phyloP scores from a whole-genome alignment of 2,797 vertebrate species.

The Capromys pilorides region DNA sequence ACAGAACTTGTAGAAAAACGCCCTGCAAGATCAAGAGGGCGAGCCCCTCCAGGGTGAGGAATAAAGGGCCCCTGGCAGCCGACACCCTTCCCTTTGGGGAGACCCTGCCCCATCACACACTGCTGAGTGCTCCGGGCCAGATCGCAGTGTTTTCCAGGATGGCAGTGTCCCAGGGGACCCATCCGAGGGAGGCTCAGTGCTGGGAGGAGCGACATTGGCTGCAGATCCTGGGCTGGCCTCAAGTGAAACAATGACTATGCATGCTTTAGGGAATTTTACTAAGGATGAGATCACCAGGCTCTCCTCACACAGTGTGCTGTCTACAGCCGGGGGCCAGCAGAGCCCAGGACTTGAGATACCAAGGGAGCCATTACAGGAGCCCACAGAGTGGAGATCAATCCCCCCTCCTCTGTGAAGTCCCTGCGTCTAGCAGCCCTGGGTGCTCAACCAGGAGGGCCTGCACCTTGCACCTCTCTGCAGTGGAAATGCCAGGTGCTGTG shows the following conservation, averaged over 20 bases:
- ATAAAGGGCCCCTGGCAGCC: constrained; percentile 56
- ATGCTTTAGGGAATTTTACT: constrained; percentile 79
- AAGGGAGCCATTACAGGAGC: neutral
- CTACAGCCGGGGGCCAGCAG: constrained; percentile 52
- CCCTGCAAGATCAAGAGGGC: constrained; percentile 61
- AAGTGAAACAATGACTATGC: constrained; percentile 78
- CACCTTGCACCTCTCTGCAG: neutral
- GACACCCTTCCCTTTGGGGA: constrained; percentile 67
- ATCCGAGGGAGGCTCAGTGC: constrained; percentile 9
- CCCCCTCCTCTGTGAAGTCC: neutral
- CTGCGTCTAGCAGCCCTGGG: neutral
- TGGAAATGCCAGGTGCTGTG: neutral
- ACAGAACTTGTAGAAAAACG: constrained; percentile 71
- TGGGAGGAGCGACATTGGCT: constrained; percentile 74
- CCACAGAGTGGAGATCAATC: neutral
- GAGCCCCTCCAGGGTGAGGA: constrained; percentile 22
- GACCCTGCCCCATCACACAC: constrained; percentile 68
- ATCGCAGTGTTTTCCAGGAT: constrained; percentile 64
- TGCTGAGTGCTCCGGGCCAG: constrained; percentile 39
- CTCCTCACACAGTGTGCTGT: constrained; percentile 66
- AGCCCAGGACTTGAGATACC: constrained; percentile 46
- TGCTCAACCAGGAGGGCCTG: neutral
- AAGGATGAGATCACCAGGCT: constrained; percentile 76
- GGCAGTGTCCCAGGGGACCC: constrained; percentile 64
- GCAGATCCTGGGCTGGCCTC: constrained; percentile 66